Percentiles rank a stretch among this genome's conserved stretches.
Evolutionary conservation across 2,888 invertebrate genomes (phyloP).

Genomic region (Anoplius nigerrimus): DNA sequence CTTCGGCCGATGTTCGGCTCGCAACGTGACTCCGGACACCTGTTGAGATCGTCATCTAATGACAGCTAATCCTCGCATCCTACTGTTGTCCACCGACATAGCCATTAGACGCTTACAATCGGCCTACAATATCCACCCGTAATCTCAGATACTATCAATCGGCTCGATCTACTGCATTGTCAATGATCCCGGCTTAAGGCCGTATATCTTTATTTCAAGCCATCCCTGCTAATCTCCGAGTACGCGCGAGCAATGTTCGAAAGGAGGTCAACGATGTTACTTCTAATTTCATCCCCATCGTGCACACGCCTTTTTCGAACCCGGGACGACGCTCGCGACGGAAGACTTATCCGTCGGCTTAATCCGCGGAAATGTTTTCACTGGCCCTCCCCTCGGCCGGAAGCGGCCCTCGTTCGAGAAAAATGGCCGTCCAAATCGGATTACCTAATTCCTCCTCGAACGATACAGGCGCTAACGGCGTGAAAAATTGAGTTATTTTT

Average conservation of each 20-base stretch:
- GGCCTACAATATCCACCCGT: background rate
- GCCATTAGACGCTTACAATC: background rate
- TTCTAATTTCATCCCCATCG: too few relatives aligned
- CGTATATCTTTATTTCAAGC: too few relatives aligned
- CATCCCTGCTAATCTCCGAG: too few relatives aligned
- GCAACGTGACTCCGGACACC: conserved; percentile 25
- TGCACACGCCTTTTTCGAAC: background rate
- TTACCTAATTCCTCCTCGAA: conserved; percentile 14
- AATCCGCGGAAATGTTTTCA: too few relatives aligned
- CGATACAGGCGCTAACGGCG: conserved; percentile 29
- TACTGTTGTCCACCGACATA: conserved; percentile 27
- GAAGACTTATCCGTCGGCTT: too few relatives aligned
- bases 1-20: conserved; percentile 9
- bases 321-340: too few relatives aligned
- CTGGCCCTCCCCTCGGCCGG: too few relatives aligned
- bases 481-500: conserved; percentile 58
- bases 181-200: too few relatives aligned
- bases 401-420: conserved; percentile 1
- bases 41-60: conserved; percentile 33
- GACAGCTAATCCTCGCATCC: conserved; percentile 29
- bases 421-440: conserved; percentile 18
- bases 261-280: too few relatives aligned
- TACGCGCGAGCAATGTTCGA: too few relatives aligned
- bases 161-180: too few relatives aligned
- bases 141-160: too few relatives aligned